Percentiles rank a stretch among this genome's conserved stretches.
phyloP scores from a whole-genome alignment of 2,797 vertebrate genomes.

The Phylloscopus collybita region DNA sequence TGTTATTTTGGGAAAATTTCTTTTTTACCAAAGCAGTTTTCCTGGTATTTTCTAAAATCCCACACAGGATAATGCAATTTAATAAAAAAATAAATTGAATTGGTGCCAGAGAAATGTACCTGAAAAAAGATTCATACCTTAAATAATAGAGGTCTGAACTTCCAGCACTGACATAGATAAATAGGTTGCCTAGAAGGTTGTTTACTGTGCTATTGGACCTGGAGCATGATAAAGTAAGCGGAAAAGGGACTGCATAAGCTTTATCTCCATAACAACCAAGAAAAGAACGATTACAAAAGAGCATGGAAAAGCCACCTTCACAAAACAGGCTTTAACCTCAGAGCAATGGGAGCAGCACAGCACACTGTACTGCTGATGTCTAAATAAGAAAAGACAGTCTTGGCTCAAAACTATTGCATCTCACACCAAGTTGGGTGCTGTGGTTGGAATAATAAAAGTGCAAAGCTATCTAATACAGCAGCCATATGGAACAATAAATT shows the following conservation, averaged over 20 bases:
- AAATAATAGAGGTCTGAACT: constrained; percentile 81
- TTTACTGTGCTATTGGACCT: constrained; percentile 80
- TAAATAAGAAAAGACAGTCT: constrained; percentile 52
- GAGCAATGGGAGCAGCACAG: constrained; percentile 36
- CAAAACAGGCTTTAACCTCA: constrained; percentile 67
- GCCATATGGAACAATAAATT: neutral
- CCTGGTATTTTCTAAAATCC: neutral
- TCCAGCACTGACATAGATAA: constrained; percentile 79
- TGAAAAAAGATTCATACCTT: constrained; percentile 72
- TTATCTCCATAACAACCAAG: constrained; percentile 76
- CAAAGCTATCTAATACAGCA: neutral
- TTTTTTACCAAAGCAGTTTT: neutral
- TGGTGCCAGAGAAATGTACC: constrained; percentile 68
- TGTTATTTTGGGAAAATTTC: neutral
- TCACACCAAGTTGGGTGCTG: neutral
- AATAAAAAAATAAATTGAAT: constrained; percentile 30
- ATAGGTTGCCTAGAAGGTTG: constrained; percentile 84
- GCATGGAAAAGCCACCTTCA: constrained; percentile 53
- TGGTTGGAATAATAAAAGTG: neutral
- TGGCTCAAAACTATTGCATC: constrained; percentile 30
- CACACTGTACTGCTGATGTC: constrained; percentile 41
- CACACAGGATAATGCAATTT: neutral
- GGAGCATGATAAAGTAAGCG: constrained; percentile 75
- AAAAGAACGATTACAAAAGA: constrained; percentile 67
- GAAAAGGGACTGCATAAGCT: constrained; percentile 43